phyloP scores from a whole-genome alignment of 2,888 invertebrate species.

The Eupithecia exiguata region DNA sequence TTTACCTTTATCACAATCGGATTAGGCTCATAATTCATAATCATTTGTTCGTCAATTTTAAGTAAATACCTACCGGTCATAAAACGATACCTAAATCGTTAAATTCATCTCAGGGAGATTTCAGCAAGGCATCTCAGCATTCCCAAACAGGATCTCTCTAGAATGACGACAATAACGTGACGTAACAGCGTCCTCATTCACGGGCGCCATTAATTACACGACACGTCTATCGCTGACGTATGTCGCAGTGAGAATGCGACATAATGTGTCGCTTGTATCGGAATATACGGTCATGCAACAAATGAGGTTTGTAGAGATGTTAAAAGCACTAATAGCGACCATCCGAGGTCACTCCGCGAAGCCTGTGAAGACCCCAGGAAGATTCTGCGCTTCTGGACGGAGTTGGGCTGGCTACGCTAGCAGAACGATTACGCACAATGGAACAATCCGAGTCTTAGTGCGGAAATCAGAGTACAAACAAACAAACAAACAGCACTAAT shows the following conservation, averaged over 20 bases:
- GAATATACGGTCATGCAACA: neutral
- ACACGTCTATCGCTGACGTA: neutral
- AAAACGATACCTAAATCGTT: neutral
- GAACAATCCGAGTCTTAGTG: too few species aligned
- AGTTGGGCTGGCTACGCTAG: too few species aligned
- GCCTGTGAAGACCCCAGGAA: too few species aligned
- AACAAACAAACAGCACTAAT: too few species aligned
- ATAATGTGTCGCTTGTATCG: neutral
- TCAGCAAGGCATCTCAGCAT: neutral
- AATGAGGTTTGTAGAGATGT: neutral
- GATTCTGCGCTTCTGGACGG: too few species aligned
- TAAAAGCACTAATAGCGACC: neutral
- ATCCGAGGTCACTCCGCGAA: too few species aligned
- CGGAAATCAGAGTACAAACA: too few species aligned
- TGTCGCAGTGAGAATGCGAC: neutral
- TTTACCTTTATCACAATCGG: neutral
- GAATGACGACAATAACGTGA: neutral
- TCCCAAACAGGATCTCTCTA: neutral
- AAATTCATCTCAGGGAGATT: neutral
- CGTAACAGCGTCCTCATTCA: neutral
- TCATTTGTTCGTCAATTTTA: neutral
- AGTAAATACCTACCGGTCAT: neutral
- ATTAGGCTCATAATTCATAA: neutral
- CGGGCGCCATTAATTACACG: neutral
- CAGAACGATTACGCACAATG: too few species aligned